Evolutionary conservation across 1,140 invertebrate species (phyloP), one percentile per base, ranked within the genome.

Genomic region (Daktulosphaira vitifoliae): DNA sequence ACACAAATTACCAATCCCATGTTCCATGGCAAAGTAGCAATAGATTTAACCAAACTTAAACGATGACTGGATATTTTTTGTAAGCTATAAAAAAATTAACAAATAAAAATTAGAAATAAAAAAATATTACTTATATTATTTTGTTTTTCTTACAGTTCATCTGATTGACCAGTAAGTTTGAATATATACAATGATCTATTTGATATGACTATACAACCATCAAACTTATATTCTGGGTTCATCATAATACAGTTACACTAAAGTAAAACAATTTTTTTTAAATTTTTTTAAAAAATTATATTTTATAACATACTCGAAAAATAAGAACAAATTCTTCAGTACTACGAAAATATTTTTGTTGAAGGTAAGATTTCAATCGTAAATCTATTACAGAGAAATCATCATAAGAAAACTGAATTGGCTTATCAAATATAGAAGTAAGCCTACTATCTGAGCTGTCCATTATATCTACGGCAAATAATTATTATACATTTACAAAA

Each of bases 371-470:
- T 69, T 82, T 82, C 16, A 82, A 72, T 56, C 81, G 76, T 66
- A 81, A 80, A 74, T 82, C 81, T 15, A 82, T 72, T 65, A 76
- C 76, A 49, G 73, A 74, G 33, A 80, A 81, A 68, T 82, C 75
- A 13, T 68, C 75, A 62, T 78, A 82, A n/a, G 80, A 81, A 66
- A 81, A 82, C 69, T 79, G 76, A 64, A 80, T 73, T 23, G 65
- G 64, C 5, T 56, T 22, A 37, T 66, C 51, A 15, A 15, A 13
- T 39, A 46, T n/a, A 2, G 52, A 39, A 9, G 66, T 20, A 20
- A 44, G 52, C 65, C 42, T 69, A 71, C 8, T 29, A 49, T 22
- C n/a, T 9, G 15, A 48, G 11, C 25, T 37, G 25, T 59, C n/a
- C 52, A 23, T 39, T 38, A 22, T 9, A 22, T 67, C 66, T 48